Conservation (phyloP, 2,797 vertebrate genomes). For the Acipenser transmontanus region DNA sequence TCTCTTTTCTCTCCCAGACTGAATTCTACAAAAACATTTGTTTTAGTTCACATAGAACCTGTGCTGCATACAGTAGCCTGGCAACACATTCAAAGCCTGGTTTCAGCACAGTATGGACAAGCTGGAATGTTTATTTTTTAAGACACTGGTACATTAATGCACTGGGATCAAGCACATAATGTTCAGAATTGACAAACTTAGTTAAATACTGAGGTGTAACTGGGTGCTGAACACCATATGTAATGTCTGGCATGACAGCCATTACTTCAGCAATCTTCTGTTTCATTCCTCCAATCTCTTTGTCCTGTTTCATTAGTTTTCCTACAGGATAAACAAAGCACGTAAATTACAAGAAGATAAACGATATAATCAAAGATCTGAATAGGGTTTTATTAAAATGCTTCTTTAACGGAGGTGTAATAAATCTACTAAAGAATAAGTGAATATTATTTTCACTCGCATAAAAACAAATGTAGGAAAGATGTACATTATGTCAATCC, state of each 20-base stretch:
- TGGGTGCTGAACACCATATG: conserved; percentile 56
- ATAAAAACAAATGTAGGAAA: too few relatives aligned
- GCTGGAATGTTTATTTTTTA: conserved; percentile 50
- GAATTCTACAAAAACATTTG: too few relatives aligned
- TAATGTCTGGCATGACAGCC: conserved; percentile 66
- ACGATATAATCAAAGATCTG: too few relatives aligned
- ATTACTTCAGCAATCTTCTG: conserved; percentile 73
- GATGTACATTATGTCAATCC: too few relatives aligned
- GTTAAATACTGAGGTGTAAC: conserved; percentile 68
- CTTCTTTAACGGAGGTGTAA: too few relatives aligned
- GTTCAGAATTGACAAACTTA: conserved; percentile 68
- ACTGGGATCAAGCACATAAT: conserved; percentile 64
- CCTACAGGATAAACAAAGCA: conserved; percentile 37
- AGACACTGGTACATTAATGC: conserved; percentile 75
- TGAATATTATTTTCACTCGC: too few relatives aligned
- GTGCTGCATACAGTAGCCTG: neutral
- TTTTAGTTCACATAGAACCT: conserved; percentile 9
- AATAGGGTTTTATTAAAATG: too few relatives aligned
- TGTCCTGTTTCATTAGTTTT: conserved; percentile 64
- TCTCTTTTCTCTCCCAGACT: too few relatives aligned
- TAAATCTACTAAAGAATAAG: too few relatives aligned
- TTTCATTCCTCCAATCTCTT: conserved; percentile 71
- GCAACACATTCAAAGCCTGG: neutral
- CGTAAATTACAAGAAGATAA: too few relatives aligned
- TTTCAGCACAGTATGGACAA: conserved; percentile 1